Base-by-base conservation (phyloP, 2,797 vertebrate species). In the Molossus molossus region DNA sequence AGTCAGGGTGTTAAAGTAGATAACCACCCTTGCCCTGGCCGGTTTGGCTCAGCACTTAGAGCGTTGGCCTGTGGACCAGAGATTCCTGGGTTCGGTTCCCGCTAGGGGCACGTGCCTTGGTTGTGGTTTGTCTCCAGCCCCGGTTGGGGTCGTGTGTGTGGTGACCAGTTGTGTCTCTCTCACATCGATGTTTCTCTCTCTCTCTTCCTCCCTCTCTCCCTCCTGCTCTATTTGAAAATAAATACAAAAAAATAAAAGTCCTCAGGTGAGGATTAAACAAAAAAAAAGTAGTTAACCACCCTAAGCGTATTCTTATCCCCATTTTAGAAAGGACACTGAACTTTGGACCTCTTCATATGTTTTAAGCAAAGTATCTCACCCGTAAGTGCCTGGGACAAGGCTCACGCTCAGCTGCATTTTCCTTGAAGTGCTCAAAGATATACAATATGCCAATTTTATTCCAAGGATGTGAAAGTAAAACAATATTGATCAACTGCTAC, bases 271-370 rank as follows among this genome's bases (percentile, higher is more conserved):
- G 33, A 33, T 33, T 33, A 33, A 33, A 33, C 33, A 33, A 33
- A 33, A 33, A 33, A 33, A 8, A 50, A 65, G 37, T 27, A 67
- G 12, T 53, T 87, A 86, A 84, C 10, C 5, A 70, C 27, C 18
- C 27, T 75, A 37, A 86, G n/a, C 9, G 80, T 76, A 72, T 57
- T 29, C 29, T 80, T 64, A 62, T 67, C 3, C 23, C 11, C 23
- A 25, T 62, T 82, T 89, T 62, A 91, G 57, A 84, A 92, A 97
- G 48, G 50, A 92, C 90, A 86, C 21, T 58, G 69, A 82, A 92
- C 20, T 53, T 92, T 58, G 37, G 70, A 65, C 23, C n/a, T 77
- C 60, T 25, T 80, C 20, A 60, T 87, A 69, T 80, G 14, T 76
- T 94, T 95, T 69, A 72, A 73, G n/a, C 29, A 88, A 86, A 72